These are phyloP conservation scores for Triplophysa yarkandensis DNA, from an alignment of 2,797 vertebrate species.

Conservation along the genomic window DNA sequence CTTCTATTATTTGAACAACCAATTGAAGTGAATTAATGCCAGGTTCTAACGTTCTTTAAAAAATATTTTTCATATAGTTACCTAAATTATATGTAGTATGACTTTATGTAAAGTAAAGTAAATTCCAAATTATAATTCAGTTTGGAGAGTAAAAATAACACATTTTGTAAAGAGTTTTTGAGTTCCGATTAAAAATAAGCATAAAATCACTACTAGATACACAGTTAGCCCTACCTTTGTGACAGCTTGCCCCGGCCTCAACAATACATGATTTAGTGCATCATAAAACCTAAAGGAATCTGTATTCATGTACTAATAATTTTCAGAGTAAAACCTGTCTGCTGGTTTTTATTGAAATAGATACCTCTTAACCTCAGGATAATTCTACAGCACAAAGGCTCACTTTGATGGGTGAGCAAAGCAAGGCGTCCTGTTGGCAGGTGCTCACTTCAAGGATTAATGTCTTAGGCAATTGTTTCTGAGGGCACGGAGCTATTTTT, in stretches of 20 bases:
- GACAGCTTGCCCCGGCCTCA: background rate
- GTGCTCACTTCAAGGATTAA: constrained; percentile 60
- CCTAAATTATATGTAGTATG: too few species aligned
- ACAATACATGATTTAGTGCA: background rate
- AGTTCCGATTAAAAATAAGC: too few species aligned
- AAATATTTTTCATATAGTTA: too few species aligned
- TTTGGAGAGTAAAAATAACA: too few species aligned
- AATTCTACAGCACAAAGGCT: constrained; percentile 27
- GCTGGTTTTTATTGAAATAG: background rate
- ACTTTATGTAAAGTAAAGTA: too few species aligned
- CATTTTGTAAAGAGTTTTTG: too few species aligned
- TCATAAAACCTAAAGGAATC: background rate
- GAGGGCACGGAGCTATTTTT: constrained; percentile 57
- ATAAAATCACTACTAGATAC: too few species aligned
- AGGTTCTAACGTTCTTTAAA: too few species aligned
- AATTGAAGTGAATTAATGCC: too few species aligned
- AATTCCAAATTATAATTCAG: too few species aligned
- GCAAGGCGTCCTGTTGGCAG: constrained; percentile 68
- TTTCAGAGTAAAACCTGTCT: background rate
- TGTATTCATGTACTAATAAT: background rate
- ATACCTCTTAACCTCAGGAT: background rate
- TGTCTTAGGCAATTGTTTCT: constrained; percentile 66
- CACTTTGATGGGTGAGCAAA: constrained; percentile 59
- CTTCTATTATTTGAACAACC: too few species aligned
- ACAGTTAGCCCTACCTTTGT: too few species aligned